Evolutionary conservation across 2,888 invertebrate genomes (phyloP).

Genomic region (Hydriomena furcata): DNA sequence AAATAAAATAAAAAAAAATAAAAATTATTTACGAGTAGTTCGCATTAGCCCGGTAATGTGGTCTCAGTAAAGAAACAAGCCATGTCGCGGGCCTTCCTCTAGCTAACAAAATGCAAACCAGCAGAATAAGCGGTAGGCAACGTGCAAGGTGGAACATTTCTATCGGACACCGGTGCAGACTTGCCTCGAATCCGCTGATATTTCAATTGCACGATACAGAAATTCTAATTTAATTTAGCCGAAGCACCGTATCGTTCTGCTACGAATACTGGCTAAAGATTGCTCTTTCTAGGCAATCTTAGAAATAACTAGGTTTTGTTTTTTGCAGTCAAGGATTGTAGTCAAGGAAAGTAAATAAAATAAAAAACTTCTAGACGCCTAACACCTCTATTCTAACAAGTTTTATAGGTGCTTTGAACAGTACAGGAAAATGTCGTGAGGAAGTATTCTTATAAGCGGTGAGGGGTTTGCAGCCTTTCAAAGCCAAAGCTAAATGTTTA

Average conservation of each 20-base stretch:
- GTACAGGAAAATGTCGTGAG: too few relatives aligned
- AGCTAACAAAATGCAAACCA: constrained; percentile 12
- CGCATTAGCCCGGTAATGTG: too few relatives aligned
- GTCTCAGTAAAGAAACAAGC: neutral
- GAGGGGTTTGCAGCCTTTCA: too few relatives aligned
- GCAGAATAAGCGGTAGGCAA: neutral
- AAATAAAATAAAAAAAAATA: too few relatives aligned
- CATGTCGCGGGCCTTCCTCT: neutral
- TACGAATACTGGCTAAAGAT: neutral
- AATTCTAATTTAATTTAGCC: constrained; percentile 57
- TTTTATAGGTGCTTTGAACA: too few relatives aligned
- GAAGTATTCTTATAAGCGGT: too few relatives aligned
- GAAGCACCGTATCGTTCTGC: constrained; percentile 19
- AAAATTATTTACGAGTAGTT: too few relatives aligned
- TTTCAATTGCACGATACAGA: constrained; percentile 40
- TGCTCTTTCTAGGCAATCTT: neutral
- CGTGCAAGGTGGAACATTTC: constrained; percentile 19
- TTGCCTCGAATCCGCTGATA: constrained; percentile 38
- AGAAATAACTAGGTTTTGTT: neutral
- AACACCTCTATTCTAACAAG: too few relatives aligned
- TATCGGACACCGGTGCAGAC: constrained; percentile 32
- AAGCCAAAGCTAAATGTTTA: too few relatives aligned
- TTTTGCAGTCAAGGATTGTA: too few relatives aligned
- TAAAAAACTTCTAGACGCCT: too few relatives aligned
- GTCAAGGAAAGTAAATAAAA: too few relatives aligned